Percentiles rank a stretch among this genome's conserved stretches.
phyloP scores from a whole-genome alignment of 2,888 invertebrate species.

The Amphiduros pacificus region DNA sequence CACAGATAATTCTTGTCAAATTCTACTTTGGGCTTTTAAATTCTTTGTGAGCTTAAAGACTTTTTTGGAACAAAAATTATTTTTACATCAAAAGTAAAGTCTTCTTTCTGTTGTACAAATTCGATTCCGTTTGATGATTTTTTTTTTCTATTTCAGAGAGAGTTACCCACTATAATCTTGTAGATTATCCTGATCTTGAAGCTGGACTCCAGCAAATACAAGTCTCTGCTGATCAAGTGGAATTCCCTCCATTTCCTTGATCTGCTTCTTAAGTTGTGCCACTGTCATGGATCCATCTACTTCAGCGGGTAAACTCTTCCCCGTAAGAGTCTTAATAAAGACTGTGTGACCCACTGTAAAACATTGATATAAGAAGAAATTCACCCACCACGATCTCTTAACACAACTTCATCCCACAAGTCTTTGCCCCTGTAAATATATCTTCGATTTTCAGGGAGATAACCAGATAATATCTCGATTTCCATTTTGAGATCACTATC shows the following conservation, averaged over 20 bases:
- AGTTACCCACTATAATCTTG: not conserved
- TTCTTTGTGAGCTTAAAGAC: not conserved
- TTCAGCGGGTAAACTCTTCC: not conserved
- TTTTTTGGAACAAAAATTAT: not conserved
- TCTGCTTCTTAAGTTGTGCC: not conserved
- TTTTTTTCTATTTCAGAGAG: not conserved
- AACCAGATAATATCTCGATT: no score
- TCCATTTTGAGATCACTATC: no score
- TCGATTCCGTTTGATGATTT: no score
- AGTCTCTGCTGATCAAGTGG: conserved; percentile 8
- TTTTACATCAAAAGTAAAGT: not conserved
- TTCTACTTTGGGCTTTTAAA: no score
- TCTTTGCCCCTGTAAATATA: no score
- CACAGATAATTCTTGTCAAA: no score
- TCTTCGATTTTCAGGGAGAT: no score
- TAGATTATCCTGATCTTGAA: not conserved
- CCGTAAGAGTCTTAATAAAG: not conserved
- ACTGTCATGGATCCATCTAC: not conserved
- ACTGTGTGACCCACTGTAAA: no score
- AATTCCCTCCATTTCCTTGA: conserved; percentile 1
- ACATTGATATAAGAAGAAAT: no score
- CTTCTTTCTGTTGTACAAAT: not conserved
- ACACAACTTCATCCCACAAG: no score
- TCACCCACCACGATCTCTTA: no score
- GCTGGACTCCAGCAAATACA: not conserved